phyloP scores from a whole-genome alignment of 2,797 vertebrate genomes.

The Hafferia zeledoni region DNA sequence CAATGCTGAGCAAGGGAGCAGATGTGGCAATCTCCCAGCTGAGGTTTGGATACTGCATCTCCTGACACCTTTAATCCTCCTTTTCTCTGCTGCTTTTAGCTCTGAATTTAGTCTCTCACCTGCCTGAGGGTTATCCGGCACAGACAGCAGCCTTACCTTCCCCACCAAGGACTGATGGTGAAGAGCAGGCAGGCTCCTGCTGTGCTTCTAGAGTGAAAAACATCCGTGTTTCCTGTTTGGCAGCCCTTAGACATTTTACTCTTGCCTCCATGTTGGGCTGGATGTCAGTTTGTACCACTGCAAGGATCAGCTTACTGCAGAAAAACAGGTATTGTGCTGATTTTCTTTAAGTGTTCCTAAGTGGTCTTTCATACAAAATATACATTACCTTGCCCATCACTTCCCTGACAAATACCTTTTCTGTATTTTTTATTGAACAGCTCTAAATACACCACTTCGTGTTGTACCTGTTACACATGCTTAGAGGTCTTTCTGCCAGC shows the following conservation, averaged over 20 bases:
- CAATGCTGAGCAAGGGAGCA: neutral
- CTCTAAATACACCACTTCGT: neutral
- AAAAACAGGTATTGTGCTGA: neutral
- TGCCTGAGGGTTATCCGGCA: neutral
- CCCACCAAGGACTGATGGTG: rapidly evolving
- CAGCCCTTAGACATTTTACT: neutral
- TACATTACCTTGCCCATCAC: neutral
- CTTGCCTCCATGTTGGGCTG: neutral
- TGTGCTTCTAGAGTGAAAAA: rapidly evolving
- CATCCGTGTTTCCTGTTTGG: neutral
- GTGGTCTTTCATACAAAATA: neutral
- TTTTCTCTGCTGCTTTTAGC: neutral
- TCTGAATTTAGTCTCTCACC: neutral
- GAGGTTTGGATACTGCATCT: neutral
- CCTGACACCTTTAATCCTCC: neutral
- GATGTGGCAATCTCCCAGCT: neutral
- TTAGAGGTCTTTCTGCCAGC: neutral
- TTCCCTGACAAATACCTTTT: neutral
- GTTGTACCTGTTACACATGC: neutral
- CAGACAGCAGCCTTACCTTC: neutral
- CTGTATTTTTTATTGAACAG: neutral
- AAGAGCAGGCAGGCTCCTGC: neutral
- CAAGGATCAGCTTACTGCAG: neutral
- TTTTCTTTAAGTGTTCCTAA: neutral
- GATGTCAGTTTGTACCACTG: neutral